A percentile compares a stretch with the other conserved stretches of the same genome.
Evolutionary conservation across 2,888 invertebrate species (phyloP).

Genomic region (Agrotis exclamationis): DNA sequence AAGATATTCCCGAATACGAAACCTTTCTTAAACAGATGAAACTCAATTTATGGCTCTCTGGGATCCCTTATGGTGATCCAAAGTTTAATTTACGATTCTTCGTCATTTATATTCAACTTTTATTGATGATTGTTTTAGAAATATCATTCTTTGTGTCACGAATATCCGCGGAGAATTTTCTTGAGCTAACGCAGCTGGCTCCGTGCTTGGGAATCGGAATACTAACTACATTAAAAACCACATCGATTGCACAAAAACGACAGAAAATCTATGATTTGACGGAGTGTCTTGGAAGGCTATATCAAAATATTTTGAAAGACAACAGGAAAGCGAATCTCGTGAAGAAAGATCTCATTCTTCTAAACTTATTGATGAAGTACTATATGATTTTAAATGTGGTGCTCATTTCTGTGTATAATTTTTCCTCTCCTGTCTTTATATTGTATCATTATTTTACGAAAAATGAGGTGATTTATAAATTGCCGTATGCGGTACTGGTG

Average conservation of each 20-base stretch:
- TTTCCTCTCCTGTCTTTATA: conserved; percentile 77
- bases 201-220: conserved; percentile 78
- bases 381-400: conserved; percentile 79
- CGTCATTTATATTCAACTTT: conserved; percentile 60
- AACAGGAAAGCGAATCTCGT: conserved; percentile 68
- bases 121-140: conserved; percentile 71
- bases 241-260: conserved; percentile 66
- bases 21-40: conserved; percentile 77
- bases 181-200: conserved; percentile 78
- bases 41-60: conserved; percentile 74
- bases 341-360: conserved; percentile 68
- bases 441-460: conserved; percentile 71
- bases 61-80: conserved; percentile 72
- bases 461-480: conserved; percentile 67
- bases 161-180: conserved; percentile 77
- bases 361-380: conserved; percentile 77
- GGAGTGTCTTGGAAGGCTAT: conserved; percentile 69
- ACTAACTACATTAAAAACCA: conserved; percentile 74
- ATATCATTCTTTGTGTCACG: conserved; percentile 73
- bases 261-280: conserved; percentile 73
- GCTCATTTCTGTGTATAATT: conserved; percentile 82
- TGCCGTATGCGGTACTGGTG: conserved; percentile 79
- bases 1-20: conserved; percentile 73
- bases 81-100: conserved; percentile 70
- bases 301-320: conserved; percentile 69